Evolutionary conservation across 2,797 vertebrate species (phyloP).

Genomic region (Carcharodon carcharias): DNA sequence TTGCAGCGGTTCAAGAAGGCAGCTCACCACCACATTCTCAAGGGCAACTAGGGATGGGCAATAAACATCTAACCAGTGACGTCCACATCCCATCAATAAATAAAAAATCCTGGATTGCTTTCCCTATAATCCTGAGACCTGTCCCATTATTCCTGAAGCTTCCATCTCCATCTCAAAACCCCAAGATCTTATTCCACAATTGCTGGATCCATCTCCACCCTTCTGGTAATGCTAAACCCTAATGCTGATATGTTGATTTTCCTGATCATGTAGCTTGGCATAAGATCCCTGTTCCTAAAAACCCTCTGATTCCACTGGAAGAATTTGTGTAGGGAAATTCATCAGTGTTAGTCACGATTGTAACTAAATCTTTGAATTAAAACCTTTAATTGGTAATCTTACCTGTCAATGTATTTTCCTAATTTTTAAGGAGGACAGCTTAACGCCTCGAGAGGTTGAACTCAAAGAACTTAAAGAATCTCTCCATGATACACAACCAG

Average conservation of each 20-base stretch:
- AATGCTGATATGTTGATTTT: neutral
- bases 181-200: neutral
- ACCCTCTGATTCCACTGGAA: neutral
- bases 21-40: too few relatives aligned
- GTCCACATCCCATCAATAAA: too few relatives aligned
- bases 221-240: neutral
- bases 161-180: neutral
- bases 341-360: neutral
- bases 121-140: neutral
- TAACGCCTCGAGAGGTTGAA: slow-evolving; percentile 71
- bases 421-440: slow-evolving; percentile 63
- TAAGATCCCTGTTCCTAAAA: neutral
- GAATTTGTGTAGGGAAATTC: neutral
- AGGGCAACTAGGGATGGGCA: too few relatives aligned
- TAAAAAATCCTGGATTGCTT: neutral
- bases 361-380: neutral
- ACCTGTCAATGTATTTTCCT: neutral
- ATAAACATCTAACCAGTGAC: too few relatives aligned
- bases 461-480: slow-evolving; percentile 83
- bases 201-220: neutral
- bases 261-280: neutral
- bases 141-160: neutral
- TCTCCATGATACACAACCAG: slow-evolving; percentile 88
- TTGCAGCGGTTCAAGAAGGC: too few relatives aligned
- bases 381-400: neutral